These are phyloP conservation scores for Dermolepida albohirtum DNA, from an alignment of 2,888 invertebrate species.

Conservation along the genomic window DNA sequence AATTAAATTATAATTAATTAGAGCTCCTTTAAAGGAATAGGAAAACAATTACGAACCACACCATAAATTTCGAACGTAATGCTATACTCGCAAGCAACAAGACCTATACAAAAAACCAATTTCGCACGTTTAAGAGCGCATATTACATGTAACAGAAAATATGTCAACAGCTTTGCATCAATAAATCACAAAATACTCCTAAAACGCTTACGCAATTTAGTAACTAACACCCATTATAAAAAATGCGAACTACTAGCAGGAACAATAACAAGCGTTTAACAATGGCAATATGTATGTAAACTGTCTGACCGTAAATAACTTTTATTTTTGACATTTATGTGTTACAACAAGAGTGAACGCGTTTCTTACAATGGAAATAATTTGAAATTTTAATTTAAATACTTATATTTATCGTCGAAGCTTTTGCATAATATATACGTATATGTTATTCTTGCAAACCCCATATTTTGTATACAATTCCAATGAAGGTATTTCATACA, in stretches of 20 bases:
- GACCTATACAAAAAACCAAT: conserved; percentile 7
- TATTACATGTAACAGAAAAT: conserved; percentile 26
- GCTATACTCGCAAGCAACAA: conserved; percentile 1
- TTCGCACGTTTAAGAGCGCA: conserved; percentile 26
- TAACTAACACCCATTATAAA: conserved; percentile 2
- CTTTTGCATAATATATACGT: conserved; percentile 37
- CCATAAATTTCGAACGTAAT: conserved; percentile 17
- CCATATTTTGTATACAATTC: too few species aligned
- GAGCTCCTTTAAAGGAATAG: conserved; percentile 2
- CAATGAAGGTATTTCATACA: too few species aligned
- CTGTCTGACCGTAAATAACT: conserved; percentile 16
- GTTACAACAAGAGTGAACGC: conserved; percentile 12
- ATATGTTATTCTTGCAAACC: too few species aligned
- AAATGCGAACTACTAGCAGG: conserved; percentile 2
- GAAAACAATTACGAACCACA: conserved; percentile 11
- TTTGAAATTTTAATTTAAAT: conserved; percentile 50
- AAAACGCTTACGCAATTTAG: conserved; percentile 19
- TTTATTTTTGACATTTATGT: conserved; percentile 31
- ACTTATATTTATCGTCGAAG: conserved; percentile 27
- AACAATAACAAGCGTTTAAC: conserved; percentile 30
- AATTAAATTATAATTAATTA: conserved; percentile 10
- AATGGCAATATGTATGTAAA: conserved; percentile 21
- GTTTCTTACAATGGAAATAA: conserved; percentile 47
- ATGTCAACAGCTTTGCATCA: conserved; percentile 23
- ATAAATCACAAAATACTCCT: conserved; percentile 30